Evolutionary conservation across 2,888 invertebrate species (phyloP).

Genomic region (Drosophila borealis): DNA sequence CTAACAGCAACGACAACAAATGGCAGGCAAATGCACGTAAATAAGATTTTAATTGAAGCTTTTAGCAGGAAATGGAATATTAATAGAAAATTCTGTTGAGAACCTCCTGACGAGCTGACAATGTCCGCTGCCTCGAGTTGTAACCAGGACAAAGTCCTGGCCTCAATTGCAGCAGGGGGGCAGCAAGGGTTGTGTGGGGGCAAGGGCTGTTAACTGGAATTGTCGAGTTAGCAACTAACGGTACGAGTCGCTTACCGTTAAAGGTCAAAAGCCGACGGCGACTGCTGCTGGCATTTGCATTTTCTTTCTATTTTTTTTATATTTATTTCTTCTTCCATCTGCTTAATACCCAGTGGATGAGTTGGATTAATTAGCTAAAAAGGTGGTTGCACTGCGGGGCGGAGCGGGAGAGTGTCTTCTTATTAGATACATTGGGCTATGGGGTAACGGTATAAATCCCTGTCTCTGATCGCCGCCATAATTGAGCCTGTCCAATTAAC

Average conservation of each 20-base stretch:
- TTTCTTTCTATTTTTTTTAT: conserved; percentile 2
- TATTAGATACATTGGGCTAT: conserved; percentile 11
- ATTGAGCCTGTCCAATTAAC: conserved; percentile 51
- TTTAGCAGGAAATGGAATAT: conserved; percentile 76
- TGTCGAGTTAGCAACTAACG: conserved; percentile 8
- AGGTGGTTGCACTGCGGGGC: conserved; percentile 8
- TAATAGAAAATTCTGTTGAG: conserved; percentile 55
- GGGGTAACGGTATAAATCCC: conserved; percentile 16
- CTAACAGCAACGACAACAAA: conserved; percentile 19
- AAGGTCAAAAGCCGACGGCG: conserved; percentile 33
- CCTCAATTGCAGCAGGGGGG: not conserved
- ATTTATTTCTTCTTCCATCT: not conserved
- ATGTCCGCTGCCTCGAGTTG: conserved; percentile 5
- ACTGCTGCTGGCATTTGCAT: conserved; percentile 35
- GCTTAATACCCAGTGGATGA: conserved; percentile 32
- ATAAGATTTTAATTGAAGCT: conserved; percentile 75
- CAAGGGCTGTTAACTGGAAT: conserved; percentile 10
- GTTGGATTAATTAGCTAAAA: conserved; percentile 46
- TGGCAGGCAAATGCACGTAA: conserved; percentile 43
- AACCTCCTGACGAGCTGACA: conserved; percentile 9
- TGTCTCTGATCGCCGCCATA: conserved; percentile 42
- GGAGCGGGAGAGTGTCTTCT: not conserved
- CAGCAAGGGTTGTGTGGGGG: too few relatives aligned
- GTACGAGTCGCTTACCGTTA: conserved; percentile 8
- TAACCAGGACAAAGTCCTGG: conserved; percentile 15